Evolutionary conservation across 2,113 vertebrate genomes (phyloP), one percentile per base, ranked within the genome.

Genomic region (Xyrauchen texanus): DNA sequence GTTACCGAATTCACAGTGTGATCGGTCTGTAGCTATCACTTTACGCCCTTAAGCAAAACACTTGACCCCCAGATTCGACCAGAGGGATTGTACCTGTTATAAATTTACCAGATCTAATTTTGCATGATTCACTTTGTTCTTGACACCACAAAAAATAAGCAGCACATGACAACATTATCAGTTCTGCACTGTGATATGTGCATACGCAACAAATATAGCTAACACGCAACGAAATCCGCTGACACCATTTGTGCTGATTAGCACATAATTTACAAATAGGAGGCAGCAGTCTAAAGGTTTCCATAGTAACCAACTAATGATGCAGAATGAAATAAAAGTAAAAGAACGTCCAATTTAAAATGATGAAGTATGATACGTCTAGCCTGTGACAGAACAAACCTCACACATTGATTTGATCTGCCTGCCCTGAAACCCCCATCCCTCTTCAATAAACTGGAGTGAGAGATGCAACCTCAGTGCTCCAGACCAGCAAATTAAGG

Each of bases 171-270:
- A 8, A 42, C 62, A 53, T 16, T n/a, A 49, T 47, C 11, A 58
- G 58, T 67, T 67, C 72, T 5, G 4, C 10, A 10, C 1, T 2
- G n/a, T 71, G 15, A 4, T 10, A 42, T 68, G 62, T 12, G 13
- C 55, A 77, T 66, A 64, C 34, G 6, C 58, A 49, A 4, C 15
- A 44, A 77, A 67, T 55, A 47, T 62, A 83, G 80, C 77, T 77
- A 77, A 64, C 21, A 34, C 77, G 65, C 7, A 62, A 44, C 34
- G 68, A 77, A 13, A 45, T 74, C 13, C 42, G 0, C 42, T 55
- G 44, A 67, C 62, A 63, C 74, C 10, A 62, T 73, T 64, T 9
- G 21, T 77, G 76, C 16, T 60, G 77, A 78, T 78, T 53, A 77
- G 7, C 57, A 60, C 51, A 47, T 51, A 65, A 70, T 81, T 81